These are phyloP conservation scores for Cephus spinipes DNA, from an alignment of 2,888 invertebrate species.

Conservation along the genomic window DNA sequence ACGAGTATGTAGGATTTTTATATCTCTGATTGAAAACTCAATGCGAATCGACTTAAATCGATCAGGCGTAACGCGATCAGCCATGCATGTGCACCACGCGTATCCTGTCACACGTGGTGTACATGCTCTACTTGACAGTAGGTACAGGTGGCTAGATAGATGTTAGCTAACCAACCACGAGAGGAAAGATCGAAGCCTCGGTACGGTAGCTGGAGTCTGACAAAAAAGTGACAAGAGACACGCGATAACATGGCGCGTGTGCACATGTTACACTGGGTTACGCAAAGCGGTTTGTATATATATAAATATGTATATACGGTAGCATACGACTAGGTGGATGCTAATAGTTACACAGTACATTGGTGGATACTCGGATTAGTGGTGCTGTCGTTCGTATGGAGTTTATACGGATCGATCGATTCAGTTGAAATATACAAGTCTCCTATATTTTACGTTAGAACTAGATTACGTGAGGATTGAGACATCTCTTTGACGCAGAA, in stretches of 20 bases:
- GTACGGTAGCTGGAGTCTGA: not conserved
- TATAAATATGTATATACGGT: not conserved
- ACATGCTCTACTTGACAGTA: not conserved
- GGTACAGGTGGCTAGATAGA: not conserved
- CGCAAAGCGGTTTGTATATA: not conserved
- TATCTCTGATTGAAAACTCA: not conserved
- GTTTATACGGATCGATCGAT: not conserved
- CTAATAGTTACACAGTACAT: not conserved
- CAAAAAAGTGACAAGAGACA: not conserved
- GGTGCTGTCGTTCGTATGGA: not conserved
- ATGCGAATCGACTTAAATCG: not conserved
- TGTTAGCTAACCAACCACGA: not conserved
- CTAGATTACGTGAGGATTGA: not conserved
- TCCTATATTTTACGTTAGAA: not conserved
- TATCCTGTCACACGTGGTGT: not conserved
- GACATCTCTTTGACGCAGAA: not conserved
- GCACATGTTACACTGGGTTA: not conserved
- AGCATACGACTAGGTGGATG: not conserved
- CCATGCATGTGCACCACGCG: conserved; percentile 10
- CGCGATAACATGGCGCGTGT: not conserved
- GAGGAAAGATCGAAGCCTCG: not conserved
- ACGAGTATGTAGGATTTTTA: not conserved
- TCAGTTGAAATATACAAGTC: not conserved
- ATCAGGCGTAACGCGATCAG: not conserved
- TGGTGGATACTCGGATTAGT: not conserved